These are phyloP conservation scores for Himantopus leucocephalus DNA, from an alignment of 2,113 vertebrate species.

Conservation along the genomic window DNA sequence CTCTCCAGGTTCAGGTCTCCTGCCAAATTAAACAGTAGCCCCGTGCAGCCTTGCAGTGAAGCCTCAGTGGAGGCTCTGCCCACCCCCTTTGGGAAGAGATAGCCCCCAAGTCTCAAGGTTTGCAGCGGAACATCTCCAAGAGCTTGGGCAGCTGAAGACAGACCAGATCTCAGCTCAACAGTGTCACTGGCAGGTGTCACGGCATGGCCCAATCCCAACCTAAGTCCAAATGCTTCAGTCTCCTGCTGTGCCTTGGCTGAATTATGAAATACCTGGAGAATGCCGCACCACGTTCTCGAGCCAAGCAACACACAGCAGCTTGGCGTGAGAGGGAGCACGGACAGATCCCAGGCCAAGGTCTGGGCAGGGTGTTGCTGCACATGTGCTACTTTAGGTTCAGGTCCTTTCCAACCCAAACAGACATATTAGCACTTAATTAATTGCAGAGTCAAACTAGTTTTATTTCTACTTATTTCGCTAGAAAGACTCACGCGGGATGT, in stretches of 20 bases:
- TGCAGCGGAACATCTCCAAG: neutral
- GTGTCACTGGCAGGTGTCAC: neutral
- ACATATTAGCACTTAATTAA: neutral
- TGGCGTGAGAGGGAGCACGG: neutral
- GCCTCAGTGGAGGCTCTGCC: neutral
- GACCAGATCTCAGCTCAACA: neutral
- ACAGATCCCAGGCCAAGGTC: neutral
- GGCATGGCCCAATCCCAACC: neutral
- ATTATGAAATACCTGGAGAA: neutral
- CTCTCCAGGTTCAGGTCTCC: neutral
- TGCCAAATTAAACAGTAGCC: neutral
- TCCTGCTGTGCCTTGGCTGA: neutral
- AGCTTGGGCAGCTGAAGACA: neutral
- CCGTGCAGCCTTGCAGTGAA: neutral
- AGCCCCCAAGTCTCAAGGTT: neutral
- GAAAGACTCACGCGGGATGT: neutral
- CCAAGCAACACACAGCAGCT: slow-evolving; percentile 2
- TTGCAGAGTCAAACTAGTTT: neutral
- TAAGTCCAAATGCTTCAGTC: neutral
- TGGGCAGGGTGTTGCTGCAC: neutral
- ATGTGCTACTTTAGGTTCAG: neutral
- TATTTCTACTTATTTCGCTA: neutral
- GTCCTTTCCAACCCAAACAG: neutral
- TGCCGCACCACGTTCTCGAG: rapidly evolving
- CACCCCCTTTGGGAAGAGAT: neutral